Evolutionary conservation across 2,113 vertebrate species (phyloP).

Genomic region (Aptenodytes forsteri): DNA sequence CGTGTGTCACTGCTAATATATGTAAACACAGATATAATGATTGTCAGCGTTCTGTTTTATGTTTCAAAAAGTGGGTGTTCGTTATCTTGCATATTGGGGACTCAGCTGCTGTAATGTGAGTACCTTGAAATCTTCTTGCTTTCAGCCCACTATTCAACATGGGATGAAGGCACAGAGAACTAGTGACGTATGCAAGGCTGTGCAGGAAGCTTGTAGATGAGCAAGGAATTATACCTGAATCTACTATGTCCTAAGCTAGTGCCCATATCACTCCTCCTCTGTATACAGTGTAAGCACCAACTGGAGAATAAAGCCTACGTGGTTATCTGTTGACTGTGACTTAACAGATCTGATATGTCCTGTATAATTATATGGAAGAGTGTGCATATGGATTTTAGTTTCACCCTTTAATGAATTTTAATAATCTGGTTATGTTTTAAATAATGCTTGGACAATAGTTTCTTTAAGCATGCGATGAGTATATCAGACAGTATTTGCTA

Average conservation of each 20-base stretch:
- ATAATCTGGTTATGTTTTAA: not conserved
- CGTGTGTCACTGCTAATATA: rapidly evolving
- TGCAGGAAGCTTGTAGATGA: not conserved
- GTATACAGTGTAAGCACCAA: not conserved
- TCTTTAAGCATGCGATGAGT: not conserved
- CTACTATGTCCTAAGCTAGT: not conserved
- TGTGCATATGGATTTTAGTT: not conserved
- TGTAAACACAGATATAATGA: not conserved
- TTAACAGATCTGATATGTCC: not conserved
- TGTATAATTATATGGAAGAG: not conserved
- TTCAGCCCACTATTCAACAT: rapidly evolving
- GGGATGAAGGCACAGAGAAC: not conserved
- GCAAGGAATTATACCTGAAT: not conserved
- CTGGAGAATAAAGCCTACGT: not conserved
- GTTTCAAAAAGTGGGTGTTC: not conserved
- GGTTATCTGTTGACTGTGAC: not conserved
- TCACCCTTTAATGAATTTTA: not conserved
- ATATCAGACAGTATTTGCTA: not conserved
- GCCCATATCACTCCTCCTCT: not conserved
- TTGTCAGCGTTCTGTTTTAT: not conserved
- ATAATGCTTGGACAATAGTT: not conserved
- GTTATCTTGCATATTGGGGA: not conserved
- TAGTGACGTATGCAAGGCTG: not conserved
- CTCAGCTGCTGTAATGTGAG: not conserved
- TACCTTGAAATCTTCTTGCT: not conserved